Evolutionary conservation across 2,113 vertebrate genomes (phyloP), one percentile per base, ranked within the genome.

Genomic region (Lophura nycthemera): DNA sequence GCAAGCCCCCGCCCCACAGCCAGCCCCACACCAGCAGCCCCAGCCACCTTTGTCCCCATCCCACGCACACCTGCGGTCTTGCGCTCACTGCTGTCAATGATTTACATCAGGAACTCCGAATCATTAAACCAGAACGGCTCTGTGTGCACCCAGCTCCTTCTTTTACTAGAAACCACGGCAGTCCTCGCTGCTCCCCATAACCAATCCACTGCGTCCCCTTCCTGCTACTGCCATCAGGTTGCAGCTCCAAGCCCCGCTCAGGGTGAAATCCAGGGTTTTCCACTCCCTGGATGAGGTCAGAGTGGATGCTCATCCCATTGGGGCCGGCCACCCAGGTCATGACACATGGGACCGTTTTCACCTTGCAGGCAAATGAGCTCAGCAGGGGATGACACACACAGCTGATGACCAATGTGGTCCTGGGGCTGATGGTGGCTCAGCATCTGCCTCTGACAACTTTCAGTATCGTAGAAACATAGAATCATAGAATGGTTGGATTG

Each of bases 51-150:
- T 9, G 2, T 24, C 43, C 73, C 78, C 8, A 0, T 8, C 47
- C 78, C 84, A 47, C 27, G 6, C 64, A 1, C 0, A 10, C 43
- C 61, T 1, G 0, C 7, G 1, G 45, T 36, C 36, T 67, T 11
- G 32, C 3, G 13, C 73, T 7, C 25, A 8, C 11, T 5, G 4
- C 88, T 67, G 93, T 86, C 75, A 96, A 95, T 93, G 56, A 96
- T 93, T 96, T 92, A 95, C 90, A 21, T 59, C 69, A 73, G 65
- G 56, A 88, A 85, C 88, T 75, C 54, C 6, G 21, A 92, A 74
- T 27, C 75, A 87, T 87, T 82, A 80, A 85, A 75, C 72, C 36
- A n/a, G 32, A 22, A 11, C 0, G 1, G 32, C 4, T 57, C 30
- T 6, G 2, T 0, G 0, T 14, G 61, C 19, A 20, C 34, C 16